Evolutionary conservation across 2,888 invertebrate species (phyloP), one percentile per base, ranked within the genome.

Genomic region (Xestoiulus laeticollis): DNA sequence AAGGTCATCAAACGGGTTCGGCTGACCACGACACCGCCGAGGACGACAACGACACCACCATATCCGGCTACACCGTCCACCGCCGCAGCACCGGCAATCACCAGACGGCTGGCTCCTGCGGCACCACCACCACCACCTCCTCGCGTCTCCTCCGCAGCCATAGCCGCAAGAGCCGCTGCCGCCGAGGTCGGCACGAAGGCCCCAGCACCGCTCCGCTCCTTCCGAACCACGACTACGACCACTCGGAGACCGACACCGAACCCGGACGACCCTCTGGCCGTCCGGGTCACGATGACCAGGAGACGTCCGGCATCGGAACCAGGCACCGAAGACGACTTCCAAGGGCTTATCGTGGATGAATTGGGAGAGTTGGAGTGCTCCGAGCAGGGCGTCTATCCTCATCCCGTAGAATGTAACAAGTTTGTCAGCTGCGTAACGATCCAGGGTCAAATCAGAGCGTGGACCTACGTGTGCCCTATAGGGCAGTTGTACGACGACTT

Each of bases 381-480:
- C 88, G 97, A 97, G 92, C 95, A 96, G 90, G 98, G 98, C 68
- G 97, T 96, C 92, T 98, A 97, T 92, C 96, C 97, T 0, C 97
- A 98, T 93, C 98, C 98, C 1, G 94, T 95, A 22, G 97, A 96
- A 0, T 98, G 98, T 92, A 96, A 95, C 92, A 97, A 97, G 92
- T 98, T 97, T 92, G 97, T 98, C 90, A 96, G 96, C 30, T 98
- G 98, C 92, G 96, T 97, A 38, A 94, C 94, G 91, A 95, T 96
- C 90, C 95, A 94, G 90, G 91, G 91, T 10, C 95, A 95, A 22
- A 94, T 96, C 1, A 92, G 96, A 0, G 97, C 96, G 12, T 97
- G 96, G 95, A 96, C 96, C 90, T 97, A 97, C 92, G 95, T 96
- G 19, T 97, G 97, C 91, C 97, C 97, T 0, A 95, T 95, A 90